Evolutionary conservation across 2,113 vertebrate species (phyloP).

Genomic region (Salvelinus sp.): DNA sequence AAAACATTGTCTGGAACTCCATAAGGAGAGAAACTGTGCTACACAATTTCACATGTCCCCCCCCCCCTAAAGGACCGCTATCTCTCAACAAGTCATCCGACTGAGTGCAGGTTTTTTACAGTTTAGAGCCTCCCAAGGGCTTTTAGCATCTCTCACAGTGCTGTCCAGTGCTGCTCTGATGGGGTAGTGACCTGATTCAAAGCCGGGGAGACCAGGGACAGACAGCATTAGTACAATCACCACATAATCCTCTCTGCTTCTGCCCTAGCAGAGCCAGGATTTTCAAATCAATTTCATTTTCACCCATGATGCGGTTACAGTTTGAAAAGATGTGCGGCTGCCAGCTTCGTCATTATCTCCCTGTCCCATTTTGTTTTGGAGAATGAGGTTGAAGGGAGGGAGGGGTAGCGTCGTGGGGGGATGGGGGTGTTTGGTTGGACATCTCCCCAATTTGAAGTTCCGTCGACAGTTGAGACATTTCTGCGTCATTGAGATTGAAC

Average conservation of each 20-base stretch:
- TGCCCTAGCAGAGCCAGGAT: constrained; percentile 58
- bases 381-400: neutral
- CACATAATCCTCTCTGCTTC: constrained; percentile 72
- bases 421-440: constrained; percentile 20
- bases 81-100: constrained; percentile 42
- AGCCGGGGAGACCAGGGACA: constrained; percentile 38
- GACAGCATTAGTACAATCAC: constrained; percentile 69
- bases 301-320: constrained; percentile 50
- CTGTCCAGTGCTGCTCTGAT: constrained; percentile 28
- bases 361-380: constrained; percentile 45
- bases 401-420: neutral
- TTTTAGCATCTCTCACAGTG: constrained; percentile 8
- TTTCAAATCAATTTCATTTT: constrained; percentile 79
- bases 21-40: constrained; percentile 46
- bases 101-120: constrained; percentile 14
- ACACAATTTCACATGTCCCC: constrained; percentile 51
- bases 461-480: constrained; percentile 16
- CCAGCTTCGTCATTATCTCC: constrained; percentile 57
- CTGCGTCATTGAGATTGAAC: neutral
- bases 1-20: constrained; percentile 47
- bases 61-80: constrained; percentile 1
- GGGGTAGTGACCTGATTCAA: constrained; percentile 32
- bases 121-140: constrained; percentile 20
- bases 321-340: constrained; percentile 45
- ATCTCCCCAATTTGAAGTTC: constrained; percentile 38